Evolutionary conservation across 2,888 invertebrate genomes (phyloP).

Genomic region (Labia minor): DNA sequence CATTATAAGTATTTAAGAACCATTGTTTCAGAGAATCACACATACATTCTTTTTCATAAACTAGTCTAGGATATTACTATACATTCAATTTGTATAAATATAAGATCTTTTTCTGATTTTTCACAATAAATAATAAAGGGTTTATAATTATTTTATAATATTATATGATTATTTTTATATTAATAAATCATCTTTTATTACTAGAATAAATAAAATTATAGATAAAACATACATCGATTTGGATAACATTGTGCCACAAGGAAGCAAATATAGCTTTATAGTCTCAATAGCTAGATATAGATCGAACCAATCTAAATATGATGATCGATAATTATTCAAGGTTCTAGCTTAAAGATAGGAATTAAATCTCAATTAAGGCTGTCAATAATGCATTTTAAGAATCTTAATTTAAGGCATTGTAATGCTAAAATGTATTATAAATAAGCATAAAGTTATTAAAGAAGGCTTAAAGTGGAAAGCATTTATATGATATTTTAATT

Average conservation of each 20-base stretch:
- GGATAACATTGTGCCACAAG: conserved; percentile 8
- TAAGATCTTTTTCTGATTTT: conserved; percentile 8
- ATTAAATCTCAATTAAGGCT: conserved; percentile 13
- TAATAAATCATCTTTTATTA: conserved; percentile 1
- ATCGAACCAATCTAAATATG: conserved; percentile 1
- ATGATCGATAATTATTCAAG: neutral
- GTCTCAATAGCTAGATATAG: neutral
- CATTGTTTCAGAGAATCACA: neutral
- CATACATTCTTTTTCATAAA: neutral
- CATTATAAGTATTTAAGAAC: neutral
- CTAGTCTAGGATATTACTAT: neutral
- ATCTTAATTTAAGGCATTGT: neutral
- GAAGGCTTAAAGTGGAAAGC: neutral
- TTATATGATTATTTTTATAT: neutral
- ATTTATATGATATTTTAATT: neutral
- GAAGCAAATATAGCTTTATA: conserved; percentile 5
- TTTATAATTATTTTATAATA: neutral
- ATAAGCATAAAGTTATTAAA: conserved; percentile 4
- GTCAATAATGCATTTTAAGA: neutral
- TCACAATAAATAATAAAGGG: neutral
- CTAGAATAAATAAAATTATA: neutral
- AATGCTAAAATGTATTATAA: neutral
- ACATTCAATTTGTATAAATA: conserved; percentile 13
- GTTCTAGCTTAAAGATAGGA: neutral
- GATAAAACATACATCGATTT: conserved; percentile 1